Conservation (phyloP, 2,888 invertebrate species). For the Myathropa florea region DNA sequence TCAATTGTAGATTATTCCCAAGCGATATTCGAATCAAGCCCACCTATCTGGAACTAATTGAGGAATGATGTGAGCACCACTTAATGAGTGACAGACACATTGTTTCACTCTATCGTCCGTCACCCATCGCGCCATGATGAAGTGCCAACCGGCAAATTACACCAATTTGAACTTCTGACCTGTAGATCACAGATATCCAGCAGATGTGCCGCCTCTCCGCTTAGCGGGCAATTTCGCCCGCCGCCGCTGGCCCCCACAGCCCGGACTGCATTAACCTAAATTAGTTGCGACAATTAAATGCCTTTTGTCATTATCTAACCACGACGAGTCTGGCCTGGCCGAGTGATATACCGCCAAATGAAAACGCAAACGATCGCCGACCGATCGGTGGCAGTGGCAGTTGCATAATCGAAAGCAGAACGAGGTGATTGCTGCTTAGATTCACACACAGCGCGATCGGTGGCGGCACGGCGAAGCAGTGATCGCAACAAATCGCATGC, state of each 20-base stretch:
- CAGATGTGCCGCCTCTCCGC: constrained; percentile 29
- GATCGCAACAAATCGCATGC: constrained; percentile 28
- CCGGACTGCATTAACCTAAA: constrained; percentile 21
- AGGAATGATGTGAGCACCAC: constrained; percentile 4
- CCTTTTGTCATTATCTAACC: constrained; percentile 45
- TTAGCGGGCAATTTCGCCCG: neutral
- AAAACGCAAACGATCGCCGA: constrained; percentile 41
- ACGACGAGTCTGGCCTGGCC: neutral
- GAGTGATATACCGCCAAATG: constrained; percentile 25
- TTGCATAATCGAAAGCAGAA: constrained; percentile 68
- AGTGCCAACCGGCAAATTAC: constrained; percentile 42
- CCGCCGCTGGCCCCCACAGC: neutral
- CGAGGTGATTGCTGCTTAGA: constrained; percentile 38
- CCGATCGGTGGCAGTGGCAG: constrained; percentile 41
- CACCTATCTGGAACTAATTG: constrained; percentile 17
- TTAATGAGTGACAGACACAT: neutral
- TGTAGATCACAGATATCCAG: constrained; percentile 47
- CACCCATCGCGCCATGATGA: constrained; percentile 12
- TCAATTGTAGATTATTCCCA: neutral
- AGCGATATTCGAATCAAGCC: neutral
- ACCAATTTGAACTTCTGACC: constrained; percentile 47
- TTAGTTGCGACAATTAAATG: constrained; percentile 39
- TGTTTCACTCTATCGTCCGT: no score
- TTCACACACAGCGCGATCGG: constrained; percentile 5
- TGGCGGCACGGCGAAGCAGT: neutral